phyloP scores from a whole-genome alignment of 2,797 vertebrate genomes.

The Myripristis jacobus region DNA sequence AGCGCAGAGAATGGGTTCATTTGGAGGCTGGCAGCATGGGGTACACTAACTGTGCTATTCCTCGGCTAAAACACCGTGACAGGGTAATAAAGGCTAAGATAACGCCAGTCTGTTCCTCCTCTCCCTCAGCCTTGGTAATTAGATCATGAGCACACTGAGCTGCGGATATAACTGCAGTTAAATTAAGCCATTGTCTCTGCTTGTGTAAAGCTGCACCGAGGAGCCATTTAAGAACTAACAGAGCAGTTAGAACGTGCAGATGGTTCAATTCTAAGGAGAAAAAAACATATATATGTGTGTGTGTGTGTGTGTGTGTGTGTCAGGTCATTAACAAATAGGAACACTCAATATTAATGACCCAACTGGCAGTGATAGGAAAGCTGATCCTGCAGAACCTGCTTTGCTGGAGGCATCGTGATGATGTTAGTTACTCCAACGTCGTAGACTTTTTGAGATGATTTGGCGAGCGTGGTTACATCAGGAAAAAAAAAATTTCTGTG shows the following conservation, averaged over 20 bases:
- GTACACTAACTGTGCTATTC: constrained; percentile 40
- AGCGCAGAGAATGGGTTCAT: constrained; percentile 51
- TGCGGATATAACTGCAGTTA: constrained; percentile 54
- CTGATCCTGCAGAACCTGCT: constrained; percentile 24
- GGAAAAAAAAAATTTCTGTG: too few species aligned
- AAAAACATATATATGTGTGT: too few species aligned
- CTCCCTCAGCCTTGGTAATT: constrained; percentile 68
- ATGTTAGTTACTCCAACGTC: constrained; percentile 15
- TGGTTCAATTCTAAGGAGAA: constrained; percentile 17
- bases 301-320: too few species aligned
- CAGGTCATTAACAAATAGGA: constrained; percentile 20
- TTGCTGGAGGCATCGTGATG: neutral
- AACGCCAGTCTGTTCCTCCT: constrained; percentile 40
- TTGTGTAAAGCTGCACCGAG: constrained; percentile 10
- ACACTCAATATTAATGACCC: constrained; percentile 14
- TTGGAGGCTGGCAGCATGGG: constrained; percentile 43
- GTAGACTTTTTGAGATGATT: neutral
- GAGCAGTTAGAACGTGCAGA: constrained; percentile 41
- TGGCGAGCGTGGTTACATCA: too few species aligned
- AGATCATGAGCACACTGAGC: constrained; percentile 55
- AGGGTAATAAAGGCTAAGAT: constrained; percentile 58
- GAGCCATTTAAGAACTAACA: constrained; percentile 54
- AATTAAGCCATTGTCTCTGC: constrained; percentile 58
- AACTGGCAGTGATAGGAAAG: constrained; percentile 1
- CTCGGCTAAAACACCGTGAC: constrained; percentile 53